Evolutionary conservation across 2,797 vertebrate species (phyloP), one percentile per base, ranked within the genome.

Genomic region (Bovichtus diacanthus): DNA sequence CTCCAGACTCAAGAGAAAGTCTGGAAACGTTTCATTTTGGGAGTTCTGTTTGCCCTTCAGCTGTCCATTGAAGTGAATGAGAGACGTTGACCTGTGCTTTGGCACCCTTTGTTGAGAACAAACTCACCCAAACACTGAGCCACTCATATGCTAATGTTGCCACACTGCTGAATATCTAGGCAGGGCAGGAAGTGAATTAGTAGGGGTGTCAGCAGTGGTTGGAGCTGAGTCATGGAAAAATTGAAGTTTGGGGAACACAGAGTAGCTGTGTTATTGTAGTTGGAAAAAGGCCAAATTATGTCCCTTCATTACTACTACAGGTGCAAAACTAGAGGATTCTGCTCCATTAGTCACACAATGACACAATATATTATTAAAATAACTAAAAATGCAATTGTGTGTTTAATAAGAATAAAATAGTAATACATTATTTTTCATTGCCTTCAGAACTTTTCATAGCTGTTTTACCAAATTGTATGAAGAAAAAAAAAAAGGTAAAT

Each of bases 1-100:
- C 29, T 72, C 49, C 36, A 73, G 56, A 81, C 66, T 8, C 1
- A n/a, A 86, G 88, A 64, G 85, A 91, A 85, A 88, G 82, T 87
- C 60, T 87, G 85, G 86, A 91, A 87, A 87, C 80, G 53, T 90
- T 93, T 93, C 61, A 90, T 91, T 92, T 86, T 66, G 82, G 74
- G 84, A 92, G 87, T 81, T 91, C 84, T 86, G 91, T 95, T 94
- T 93, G 91, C 90, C 87, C 92, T 93, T 94, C 84, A 92, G 92
- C 88, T 84, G 74, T 79, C 90, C 69, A 92, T 87, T 94, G 86
- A 93, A 90, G 88, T 88, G 85, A 72, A 90, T 86, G 85, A 90
- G 87, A 86, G 82, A 86, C 58, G 74, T 60, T 93, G 91, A 95
- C 90, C 93, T 90, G 85, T 56, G 89, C 91, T 94, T 92, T 87